Evolutionary conservation across 2,113 vertebrate species (phyloP).

Genomic region (Sterna hirundo): DNA sequence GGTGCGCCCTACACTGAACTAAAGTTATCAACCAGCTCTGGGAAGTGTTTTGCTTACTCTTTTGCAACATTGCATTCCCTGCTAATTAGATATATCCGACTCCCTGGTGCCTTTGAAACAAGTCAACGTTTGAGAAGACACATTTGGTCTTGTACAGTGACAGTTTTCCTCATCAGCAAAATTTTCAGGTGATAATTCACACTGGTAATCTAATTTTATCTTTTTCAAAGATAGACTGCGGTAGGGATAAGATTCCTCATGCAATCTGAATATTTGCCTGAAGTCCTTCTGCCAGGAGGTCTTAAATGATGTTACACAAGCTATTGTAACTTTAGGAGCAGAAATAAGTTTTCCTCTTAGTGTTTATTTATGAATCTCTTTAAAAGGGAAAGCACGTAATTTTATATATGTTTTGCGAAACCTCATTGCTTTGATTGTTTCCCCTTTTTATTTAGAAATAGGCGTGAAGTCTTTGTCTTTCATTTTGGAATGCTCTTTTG

Average conservation of each 20-base stretch:
- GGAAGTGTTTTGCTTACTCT: slow-evolving; percentile 63
- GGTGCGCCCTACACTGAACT: neutral
- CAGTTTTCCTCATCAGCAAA: slow-evolving; percentile 35
- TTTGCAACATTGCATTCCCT: slow-evolving; percentile 65
- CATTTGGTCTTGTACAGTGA: slow-evolving; percentile 47
- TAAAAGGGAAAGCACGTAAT: neutral
- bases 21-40: slow-evolving; percentile 30
- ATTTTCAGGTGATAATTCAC: slow-evolving; percentile 49
- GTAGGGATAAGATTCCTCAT: neutral
- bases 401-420: neutral
- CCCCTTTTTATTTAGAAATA: neutral
- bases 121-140: slow-evolving; percentile 46
- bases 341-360: neutral
- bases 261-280: neutral
- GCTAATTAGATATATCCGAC: slow-evolving; percentile 64
- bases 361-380: neutral
- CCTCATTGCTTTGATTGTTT: neutral
- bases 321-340: neutral
- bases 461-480: neutral
- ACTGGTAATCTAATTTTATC: neutral
- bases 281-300: neutral
- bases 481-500: neutral
- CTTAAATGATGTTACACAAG: neutral
- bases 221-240: neutral
- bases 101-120: slow-evolving; percentile 63